A percentile compares a stretch with the other conserved stretches of the same genome.
Conservation (phyloP, 2,113 vertebrate genomes). For the Hassar affinis region DNA sequence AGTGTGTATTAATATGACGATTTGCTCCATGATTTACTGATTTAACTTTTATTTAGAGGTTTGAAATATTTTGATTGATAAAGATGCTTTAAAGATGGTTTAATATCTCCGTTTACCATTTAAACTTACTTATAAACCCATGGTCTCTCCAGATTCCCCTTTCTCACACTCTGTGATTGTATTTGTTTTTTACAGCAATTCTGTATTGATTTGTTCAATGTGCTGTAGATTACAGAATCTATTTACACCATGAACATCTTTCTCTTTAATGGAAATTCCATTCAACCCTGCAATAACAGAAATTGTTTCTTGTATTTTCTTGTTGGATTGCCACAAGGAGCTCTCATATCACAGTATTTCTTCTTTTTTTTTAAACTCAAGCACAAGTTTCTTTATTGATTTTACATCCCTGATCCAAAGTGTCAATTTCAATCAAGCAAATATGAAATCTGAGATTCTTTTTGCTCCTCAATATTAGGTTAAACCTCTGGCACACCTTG, state of each 20-base stretch:
- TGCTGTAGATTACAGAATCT: constrained; percentile 6
- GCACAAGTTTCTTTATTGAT: neutral
- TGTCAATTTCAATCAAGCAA: neutral
- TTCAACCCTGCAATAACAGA: constrained; percentile 14
- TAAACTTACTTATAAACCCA: neutral
- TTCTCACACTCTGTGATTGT: neutral
- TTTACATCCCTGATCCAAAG: neutral
- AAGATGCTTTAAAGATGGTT: neutral
- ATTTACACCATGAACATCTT: constrained; percentile 11
- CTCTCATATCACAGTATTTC: neutral
- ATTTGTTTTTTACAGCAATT: neutral
- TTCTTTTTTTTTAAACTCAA: neutral
- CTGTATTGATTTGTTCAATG: constrained; percentile 20
- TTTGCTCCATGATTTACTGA: neutral
- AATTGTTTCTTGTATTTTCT: neutral
- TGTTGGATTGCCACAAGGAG: neutral
- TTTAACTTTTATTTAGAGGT: neutral
- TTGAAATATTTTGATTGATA: neutral
- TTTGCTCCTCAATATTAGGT: neutral
- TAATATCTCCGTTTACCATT: neutral
- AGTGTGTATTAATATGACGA: neutral
- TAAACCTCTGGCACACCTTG: neutral
- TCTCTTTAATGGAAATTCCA: neutral
- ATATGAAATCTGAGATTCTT: neutral
- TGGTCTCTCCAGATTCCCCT: neutral